Evolutionary conservation across 2,888 invertebrate genomes (phyloP).

Genomic region (Dasypogon diadema): DNA sequence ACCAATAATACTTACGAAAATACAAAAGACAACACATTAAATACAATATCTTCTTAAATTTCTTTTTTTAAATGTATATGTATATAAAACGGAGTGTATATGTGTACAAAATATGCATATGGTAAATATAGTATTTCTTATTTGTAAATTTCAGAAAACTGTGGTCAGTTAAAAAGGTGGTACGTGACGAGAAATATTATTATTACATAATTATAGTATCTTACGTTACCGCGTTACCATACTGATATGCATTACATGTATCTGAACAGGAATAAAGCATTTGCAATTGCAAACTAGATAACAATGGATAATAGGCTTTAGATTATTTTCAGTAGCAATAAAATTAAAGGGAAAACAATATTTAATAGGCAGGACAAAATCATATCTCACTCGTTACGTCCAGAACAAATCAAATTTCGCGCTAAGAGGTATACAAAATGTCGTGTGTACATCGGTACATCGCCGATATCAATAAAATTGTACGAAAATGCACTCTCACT

Average conservation of each 20-base stretch:
- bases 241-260: not conserved
- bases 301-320: too few species aligned
- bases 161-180: not conserved
- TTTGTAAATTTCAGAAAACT: not conserved
- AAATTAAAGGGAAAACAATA: too few species aligned
- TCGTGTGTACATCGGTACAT: too few species aligned
- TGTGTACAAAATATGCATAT: not conserved
- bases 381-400: not conserved
- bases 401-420: not conserved
- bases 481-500: too few species aligned
- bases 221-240: not conserved
- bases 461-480: too few species aligned
- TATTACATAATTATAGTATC: not conserved
- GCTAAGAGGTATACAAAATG: too few species aligned
- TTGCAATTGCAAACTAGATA: not conserved
- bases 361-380: too few species aligned
- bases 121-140: not conserved
- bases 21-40: not conserved
- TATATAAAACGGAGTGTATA: conserved; percentile 7
- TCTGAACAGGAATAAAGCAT: not conserved
- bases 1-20: not conserved
- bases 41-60: not conserved
- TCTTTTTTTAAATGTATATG: too few species aligned
- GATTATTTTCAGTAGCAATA: too few species aligned
- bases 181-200: not conserved